Evolutionary conservation across 1,140 invertebrate genomes (phyloP), one percentile per base, ranked within the genome.

Genomic region (Orchesella cincta): DNA sequence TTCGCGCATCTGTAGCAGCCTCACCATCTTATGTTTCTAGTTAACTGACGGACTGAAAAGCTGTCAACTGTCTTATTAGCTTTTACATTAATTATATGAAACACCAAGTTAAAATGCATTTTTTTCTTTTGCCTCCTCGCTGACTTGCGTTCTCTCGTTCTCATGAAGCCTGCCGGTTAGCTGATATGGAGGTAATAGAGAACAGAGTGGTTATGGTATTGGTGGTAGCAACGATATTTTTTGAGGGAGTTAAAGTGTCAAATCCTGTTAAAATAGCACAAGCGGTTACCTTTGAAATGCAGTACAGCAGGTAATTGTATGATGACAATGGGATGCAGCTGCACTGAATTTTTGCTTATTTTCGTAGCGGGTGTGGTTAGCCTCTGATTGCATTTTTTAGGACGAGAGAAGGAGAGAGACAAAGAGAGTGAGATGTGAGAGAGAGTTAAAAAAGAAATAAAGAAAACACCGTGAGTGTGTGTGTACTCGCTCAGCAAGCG

Each of bases 1-100:
- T 3, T 26, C 8, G 5, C 39, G 18, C 18, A 46, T 46, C 18
- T 8, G 5, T 23, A 57, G 12, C n/a, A 57, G 3, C 54, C 23
- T 57, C 54, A 57, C 26, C 54, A 57, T 23, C 62, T 8, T 20
- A 31, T 33, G 31, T 67, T 29, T 31, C 29, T 31, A 33, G 8
- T 23, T 18, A 31, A 8, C 8, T 57, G 52, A 31, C 62, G 29
- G 62, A 31, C 31, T 67, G 62, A 67, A n/a, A 67, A 67, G 62
- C 62, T 67, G 62, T 67, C 62, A 67, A 67, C 62, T 67, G 62
- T 67, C 62, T 67, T 67, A 67, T 67, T 67, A 67, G 31, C 33
- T 67, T 67, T 29, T 67, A 67, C 26, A 29, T 67, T 67, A 67
- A 67, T 67, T 67, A 33, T 67, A 67, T 31, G 26, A 57, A 57